Conservation (phyloP, 2,797 vertebrate genomes). For the Scolopax bukidnonensis region DNA sequence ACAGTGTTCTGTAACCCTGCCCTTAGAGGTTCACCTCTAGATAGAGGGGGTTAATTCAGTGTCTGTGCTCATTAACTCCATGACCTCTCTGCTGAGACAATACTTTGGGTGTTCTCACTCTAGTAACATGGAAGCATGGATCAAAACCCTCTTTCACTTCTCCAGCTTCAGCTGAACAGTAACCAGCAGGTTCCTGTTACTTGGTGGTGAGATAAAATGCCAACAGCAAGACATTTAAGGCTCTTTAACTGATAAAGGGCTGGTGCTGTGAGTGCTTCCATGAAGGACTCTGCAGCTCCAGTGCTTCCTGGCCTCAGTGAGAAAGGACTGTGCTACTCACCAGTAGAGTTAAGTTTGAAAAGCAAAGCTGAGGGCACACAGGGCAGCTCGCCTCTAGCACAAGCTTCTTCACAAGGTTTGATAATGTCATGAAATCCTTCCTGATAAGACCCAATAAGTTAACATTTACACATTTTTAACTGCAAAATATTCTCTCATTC, state of each 20-base stretch:
- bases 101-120: background rate
- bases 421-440: background rate
- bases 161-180: background rate
- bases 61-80: background rate
- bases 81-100: background rate
- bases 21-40: background rate
- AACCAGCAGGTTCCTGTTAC: background rate
- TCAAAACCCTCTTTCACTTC: background rate
- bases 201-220: background rate
- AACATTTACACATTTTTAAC: background rate
- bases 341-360: background rate
- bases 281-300: background rate
- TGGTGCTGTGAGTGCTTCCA: background rate
- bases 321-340: background rate
- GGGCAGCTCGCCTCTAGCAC: background rate
- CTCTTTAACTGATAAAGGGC: background rate
- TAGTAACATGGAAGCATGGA: background rate
- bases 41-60: background rate
- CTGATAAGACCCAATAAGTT: background rate
- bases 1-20: background rate
- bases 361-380: background rate
- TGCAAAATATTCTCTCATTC: background rate
- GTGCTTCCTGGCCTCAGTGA: background rate
- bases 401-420: background rate
- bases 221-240: background rate